Evolutionary conservation across 2,797 vertebrate genomes (phyloP), one percentile per base, ranked within the genome.

Genomic region (Myiotriccus ornatus): DNA sequence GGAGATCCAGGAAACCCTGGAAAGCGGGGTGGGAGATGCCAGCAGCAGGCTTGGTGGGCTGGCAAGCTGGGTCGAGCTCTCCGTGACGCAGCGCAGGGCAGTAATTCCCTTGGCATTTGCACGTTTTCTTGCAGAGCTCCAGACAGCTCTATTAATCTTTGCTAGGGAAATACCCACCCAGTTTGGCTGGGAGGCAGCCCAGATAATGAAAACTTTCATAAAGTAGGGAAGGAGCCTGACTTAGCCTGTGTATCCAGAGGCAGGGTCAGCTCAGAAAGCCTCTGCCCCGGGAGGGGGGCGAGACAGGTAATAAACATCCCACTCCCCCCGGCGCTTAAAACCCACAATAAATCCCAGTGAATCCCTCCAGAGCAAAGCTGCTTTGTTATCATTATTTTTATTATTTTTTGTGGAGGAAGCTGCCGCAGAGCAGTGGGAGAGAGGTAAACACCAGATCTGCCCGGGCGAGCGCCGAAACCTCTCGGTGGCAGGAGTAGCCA

Each of bases 131-230:
- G 55, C 63, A 52, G 90, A 96, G 86, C 52, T 94, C 78, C 90
- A 87, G 84, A 85, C 88, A 92, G 90, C 78, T 95, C 88, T 84
- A 24, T 94, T 89, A 92, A 84, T 91, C 88, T 95, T 57, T 43
- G 60, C 81, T 84, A 39, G 79, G 93, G 86, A 95, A 94, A 92
- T 79, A 79, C 68, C 75, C 92, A 50, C 83, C 62, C 91, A 69
- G 68, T 67, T 88, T 87, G 68, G 88, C 94, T 94, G 88, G 74
- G 90, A 93, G 93, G 77, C 90, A 93, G 83, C 60, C 87, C 74
- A 56, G 84, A 84, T 84, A 95, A 95, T 90, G 68, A 94, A 96
- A 97, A 77, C 92, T 89, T 95, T 93, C 84, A 84, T 90, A 87
- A 92, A 92, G 71, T 67, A 25, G 60, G 71, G 64, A 44, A 90